Base-by-base conservation (phyloP, 1,140 invertebrate species). In the Drosophila sp. region DNA sequence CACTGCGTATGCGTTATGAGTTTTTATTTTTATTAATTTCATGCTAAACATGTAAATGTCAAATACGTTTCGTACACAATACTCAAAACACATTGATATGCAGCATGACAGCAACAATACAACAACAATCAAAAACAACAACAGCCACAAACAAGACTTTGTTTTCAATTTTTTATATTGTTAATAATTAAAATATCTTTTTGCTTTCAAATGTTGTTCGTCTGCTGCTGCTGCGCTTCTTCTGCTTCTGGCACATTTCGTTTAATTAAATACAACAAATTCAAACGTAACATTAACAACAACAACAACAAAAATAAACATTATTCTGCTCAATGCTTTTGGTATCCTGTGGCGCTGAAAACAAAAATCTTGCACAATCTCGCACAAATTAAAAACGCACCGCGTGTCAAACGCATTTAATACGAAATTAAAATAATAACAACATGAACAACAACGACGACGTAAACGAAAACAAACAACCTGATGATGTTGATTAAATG, bases 101-200 rank as follows among this genome's bases (percentile, higher is more conserved):
- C 67, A 58, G 78, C 70, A 78, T 87, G 82, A 66, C 67, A 76
- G 56, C 65, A 29, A 59, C 34, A 65, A 58, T 29, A 21, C 21
- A 57, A 57, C 54, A 66, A n/a, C n/a, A n/a, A n/a, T n/a, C n/a
- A n/a, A n/a, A n/a, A n/a, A n/a, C n/a, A n/a, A 53, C n/a, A 58
- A 54, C 13, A 25, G 51, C 5, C 34, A 45, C n/a, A 14, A 66
- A 84, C 41, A 64, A 40, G 41, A 41, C 14, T 6, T 14, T 72
- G 51, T 56, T 48, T 69, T 13, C 18, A 32, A 14, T 53, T 59
- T 46, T 62, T 65, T 29, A n/a, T 29, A 48, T 41, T 46, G 75
- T 72, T 82, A 76, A 82, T 82, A 79, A 87, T 87, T 73, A 76
- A 71, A 87, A 57, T n/a, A 29, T 82, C 63, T 78, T 82, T 87